These are phyloP conservation scores for Sylvia borin DNA, from an alignment of 2,797 vertebrate genomes.

Conservation along the genomic window DNA sequence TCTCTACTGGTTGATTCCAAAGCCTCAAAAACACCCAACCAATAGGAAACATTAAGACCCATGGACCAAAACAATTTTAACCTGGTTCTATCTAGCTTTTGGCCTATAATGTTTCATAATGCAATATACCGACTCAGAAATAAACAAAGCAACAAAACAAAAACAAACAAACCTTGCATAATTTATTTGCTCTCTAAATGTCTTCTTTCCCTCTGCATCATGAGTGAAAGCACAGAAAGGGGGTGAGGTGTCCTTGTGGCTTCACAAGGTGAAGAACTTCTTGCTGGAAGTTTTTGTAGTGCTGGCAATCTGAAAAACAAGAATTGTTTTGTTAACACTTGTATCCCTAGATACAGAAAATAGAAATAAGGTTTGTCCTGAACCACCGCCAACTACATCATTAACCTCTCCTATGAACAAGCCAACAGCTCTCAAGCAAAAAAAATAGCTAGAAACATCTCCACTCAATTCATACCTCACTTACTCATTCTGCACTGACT, in stretches of 20 bases:
- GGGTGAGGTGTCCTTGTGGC: not conserved
- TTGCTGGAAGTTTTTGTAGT: not conserved
- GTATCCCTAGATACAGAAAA: not conserved
- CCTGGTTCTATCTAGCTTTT: not conserved
- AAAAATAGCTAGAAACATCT: not conserved
- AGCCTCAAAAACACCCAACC: not conserved
- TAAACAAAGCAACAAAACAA: not conserved
- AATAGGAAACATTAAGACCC: not conserved
- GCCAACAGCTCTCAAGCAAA: not conserved
- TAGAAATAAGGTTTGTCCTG: not conserved
- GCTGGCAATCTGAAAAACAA: constrained; percentile 49
- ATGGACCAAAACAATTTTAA: not conserved
- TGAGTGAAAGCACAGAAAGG: not conserved
- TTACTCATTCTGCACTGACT: accelerated
- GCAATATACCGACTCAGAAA: constrained; percentile 4
- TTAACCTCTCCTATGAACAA: not conserved
- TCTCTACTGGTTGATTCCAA: not conserved
- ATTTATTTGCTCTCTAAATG: not conserved
- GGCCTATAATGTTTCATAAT: not conserved
- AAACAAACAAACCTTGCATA: constrained; percentile 55
- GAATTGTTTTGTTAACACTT: constrained; percentile 19
- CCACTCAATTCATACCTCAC: not conserved
- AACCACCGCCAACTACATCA: not conserved
- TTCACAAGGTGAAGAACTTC: not conserved
- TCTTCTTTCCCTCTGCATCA: not conserved